Base-by-base conservation (phyloP, 2,888 invertebrate genomes). In the Drosophila villosipedis region DNA sequence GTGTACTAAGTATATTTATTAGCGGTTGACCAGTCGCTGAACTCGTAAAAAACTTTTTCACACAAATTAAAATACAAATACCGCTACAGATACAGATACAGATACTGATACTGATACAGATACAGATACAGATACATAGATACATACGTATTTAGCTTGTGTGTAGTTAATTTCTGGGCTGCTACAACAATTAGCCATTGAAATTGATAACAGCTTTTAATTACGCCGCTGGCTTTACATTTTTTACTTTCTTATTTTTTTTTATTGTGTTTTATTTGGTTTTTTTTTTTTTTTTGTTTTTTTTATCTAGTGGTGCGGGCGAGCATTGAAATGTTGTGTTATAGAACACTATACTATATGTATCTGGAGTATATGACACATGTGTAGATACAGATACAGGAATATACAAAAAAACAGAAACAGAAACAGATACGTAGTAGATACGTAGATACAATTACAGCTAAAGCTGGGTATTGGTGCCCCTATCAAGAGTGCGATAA, bases 151-250 rank as follows among this genome's bases (percentile, higher is more conserved):
- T 25, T 39, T 43, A 49, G 64, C 12, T 43, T 28, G 28, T 58
- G 25, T 61, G 60, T 47, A 55, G 63, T 68, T 70, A 55, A 35
- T 57, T 76, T 60, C 54, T 72, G 71, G 71, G 28, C 14, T 57
- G 83, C 73, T 57, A 66, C 71, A 80, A 77, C 83, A 88, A 88
- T 85, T 88, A 83, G 83, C 85, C 80, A 84, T 84, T 88, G 81
- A 71, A 78, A 86, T 78, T 82, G 82, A 82, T 88, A 84, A 80
- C 72, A 74, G 74, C 68, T 83, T 88, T 84, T 77, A 84, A 88
- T 85, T 83, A 80, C 80, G 85, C 80, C 77, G 83, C 74, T 74
- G 69, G 39, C 68, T 68, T 41, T 50, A 68, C 9, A 43, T 10
- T 53, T 53, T 30, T 54, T 55, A n/a, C 35, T 61, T 37, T 30